Evolutionary conservation across 64 coral and sea anemone genomes (phyloP).

Genomic region (Acropora tenuis): DNA sequence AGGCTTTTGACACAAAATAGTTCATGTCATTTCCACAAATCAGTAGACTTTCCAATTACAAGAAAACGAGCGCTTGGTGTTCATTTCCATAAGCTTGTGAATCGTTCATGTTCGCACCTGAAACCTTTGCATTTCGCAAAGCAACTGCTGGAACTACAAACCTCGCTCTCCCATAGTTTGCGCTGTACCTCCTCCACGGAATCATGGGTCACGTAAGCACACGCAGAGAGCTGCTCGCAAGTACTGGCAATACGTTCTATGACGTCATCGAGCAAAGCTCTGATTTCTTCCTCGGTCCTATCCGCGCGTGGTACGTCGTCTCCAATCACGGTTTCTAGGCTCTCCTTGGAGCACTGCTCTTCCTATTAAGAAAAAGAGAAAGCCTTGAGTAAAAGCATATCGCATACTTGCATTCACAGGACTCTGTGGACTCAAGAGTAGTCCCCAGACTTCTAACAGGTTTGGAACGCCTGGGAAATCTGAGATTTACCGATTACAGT

Average conservation of each 20-base stretch:
- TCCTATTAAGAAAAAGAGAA: not conserved
- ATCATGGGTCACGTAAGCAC: conserved; percentile 79
- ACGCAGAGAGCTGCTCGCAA: conserved; percentile 60
- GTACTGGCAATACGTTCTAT: conserved; percentile 60
- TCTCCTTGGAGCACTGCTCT: conserved; percentile 60
- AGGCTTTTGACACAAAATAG: too few relatives aligned
- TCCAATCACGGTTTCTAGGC: conserved; percentile 86
- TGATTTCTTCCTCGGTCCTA: conserved; percentile 70
- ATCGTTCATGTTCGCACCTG: not conserved
- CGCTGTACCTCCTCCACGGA: conserved; percentile 75
- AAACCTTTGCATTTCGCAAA: not conserved
- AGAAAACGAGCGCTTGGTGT: too few relatives aligned
- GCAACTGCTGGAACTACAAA: not conserved
- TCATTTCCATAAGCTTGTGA: not conserved
- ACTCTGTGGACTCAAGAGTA: too few relatives aligned
- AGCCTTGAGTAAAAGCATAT: not conserved
- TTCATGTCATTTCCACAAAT: too few relatives aligned
- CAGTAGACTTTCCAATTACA: too few relatives aligned
- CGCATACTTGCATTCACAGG: too few relatives aligned
- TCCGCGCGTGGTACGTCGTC: conserved; percentile 54
- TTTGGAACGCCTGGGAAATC: too few relatives aligned
- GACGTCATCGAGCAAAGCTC: conserved; percentile 70
- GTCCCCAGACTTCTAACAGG: too few relatives aligned
- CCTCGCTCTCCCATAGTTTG: conserved; percentile 77
- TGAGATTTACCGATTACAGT: too few relatives aligned